phyloP scores from a whole-genome alignment of 2,113 vertebrate species.

The Sitta europaea region DNA sequence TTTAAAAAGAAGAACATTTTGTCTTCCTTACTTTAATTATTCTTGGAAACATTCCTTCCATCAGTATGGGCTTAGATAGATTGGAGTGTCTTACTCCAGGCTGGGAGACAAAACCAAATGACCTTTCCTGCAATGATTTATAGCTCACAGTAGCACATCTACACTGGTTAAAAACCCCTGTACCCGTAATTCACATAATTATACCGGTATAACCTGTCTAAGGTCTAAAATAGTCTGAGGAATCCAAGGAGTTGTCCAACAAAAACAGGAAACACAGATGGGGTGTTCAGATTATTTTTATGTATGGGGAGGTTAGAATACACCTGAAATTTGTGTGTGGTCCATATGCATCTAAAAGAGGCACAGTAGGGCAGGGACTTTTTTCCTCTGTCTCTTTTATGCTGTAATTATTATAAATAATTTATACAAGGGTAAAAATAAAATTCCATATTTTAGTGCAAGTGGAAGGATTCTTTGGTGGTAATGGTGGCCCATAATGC shows the following conservation, averaged over 20 bases:
- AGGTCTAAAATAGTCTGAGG: slow-evolving; percentile 26
- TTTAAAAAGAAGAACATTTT: neutral
- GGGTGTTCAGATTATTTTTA: slow-evolving; percentile 23
- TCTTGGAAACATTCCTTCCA: neutral
- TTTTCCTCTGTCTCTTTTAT: neutral
- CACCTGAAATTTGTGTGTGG: neutral
- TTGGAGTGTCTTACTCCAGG: neutral
- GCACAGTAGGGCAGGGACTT: neutral
- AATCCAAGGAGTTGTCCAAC: slow-evolving; percentile 36
- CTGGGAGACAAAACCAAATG: neutral
- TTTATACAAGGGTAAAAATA: neutral
- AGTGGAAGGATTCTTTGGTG: neutral
- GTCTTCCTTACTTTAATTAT: neutral
- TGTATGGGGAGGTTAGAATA: neutral
- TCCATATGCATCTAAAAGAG: neutral
- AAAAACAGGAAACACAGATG: slow-evolving; percentile 34
- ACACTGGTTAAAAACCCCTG: neutral
- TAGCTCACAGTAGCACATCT: neutral
- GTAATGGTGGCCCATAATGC: neutral
- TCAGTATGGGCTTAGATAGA: neutral
- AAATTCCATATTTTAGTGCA: neutral
- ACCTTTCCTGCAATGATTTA: neutral
- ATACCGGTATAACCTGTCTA: slow-evolving; percentile 41
- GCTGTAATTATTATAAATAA: neutral
- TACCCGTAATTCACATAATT: slow-evolving; percentile 37